A percentile compares a stretch with the other conserved stretches of the same genome.
These are phyloP conservation scores for Plagiodera versicolora DNA, from an alignment of 2,888 invertebrate species.

Conservation along the genomic window DNA sequence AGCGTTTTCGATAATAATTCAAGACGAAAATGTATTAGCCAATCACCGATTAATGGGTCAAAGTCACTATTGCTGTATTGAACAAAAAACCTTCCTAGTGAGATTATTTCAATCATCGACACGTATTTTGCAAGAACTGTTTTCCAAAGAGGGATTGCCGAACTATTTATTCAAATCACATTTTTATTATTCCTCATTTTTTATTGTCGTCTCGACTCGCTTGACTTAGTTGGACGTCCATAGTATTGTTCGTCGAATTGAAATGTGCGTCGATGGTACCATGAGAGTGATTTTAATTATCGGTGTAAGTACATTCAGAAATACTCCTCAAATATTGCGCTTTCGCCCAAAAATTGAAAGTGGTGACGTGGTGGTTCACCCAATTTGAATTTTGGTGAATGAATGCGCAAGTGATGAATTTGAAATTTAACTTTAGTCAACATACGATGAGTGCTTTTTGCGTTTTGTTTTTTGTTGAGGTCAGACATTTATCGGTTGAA, in stretches of 20 bases:
- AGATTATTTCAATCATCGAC: conserved; percentile 14
- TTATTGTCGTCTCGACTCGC: conserved; percentile 13
- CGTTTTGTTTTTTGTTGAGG: neutral
- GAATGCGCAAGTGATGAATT: too few relatives aligned
- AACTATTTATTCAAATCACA: conserved; percentile 30
- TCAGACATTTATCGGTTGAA: neutral
- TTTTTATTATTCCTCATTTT: conserved; percentile 18
- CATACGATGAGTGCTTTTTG: neutral
- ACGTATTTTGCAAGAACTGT: conserved; percentile 16
- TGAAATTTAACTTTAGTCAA: too few relatives aligned
- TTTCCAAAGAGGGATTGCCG: conserved; percentile 28
- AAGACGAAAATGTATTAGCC: neutral
- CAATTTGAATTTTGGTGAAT: too few relatives aligned
- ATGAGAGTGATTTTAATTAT: neutral
- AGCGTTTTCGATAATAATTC: conserved; percentile 6
- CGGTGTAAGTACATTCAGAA: neutral
- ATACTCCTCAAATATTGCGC: neutral
- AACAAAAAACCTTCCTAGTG: conserved; percentile 18
- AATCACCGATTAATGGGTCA: conserved; percentile 12
- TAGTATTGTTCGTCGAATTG: neutral
- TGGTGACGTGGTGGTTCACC: too few relatives aligned
- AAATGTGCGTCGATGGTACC: conserved; percentile 1
- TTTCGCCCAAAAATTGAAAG: neutral
- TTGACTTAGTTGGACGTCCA: neutral
- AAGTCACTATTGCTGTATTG: conserved; percentile 12